Percentiles rank a stretch among this genome's conserved stretches.
These are phyloP conservation scores for Malacoraja senta DNA, from an alignment of 2,797 vertebrate species.

Conservation along the genomic window DNA sequence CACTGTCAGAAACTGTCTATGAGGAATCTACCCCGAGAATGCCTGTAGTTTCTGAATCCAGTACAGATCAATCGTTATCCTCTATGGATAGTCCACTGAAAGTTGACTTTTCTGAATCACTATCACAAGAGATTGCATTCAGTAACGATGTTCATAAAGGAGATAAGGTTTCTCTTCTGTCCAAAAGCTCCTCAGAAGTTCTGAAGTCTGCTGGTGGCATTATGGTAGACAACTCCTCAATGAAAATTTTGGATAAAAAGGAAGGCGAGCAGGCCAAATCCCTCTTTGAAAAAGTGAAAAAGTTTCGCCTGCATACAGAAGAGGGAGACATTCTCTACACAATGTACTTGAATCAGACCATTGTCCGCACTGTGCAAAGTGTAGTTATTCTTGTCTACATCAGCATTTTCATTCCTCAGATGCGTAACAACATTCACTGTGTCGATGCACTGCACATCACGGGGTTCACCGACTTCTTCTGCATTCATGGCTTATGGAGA, in stretches of 20 bases:
- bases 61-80: not conserved
- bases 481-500: slow-evolving; percentile 29
- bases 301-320: slow-evolving; percentile 33
- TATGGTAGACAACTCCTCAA: slow-evolving; percentile 2
- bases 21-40: slow-evolving; percentile 4
- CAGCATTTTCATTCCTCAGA: slow-evolving; percentile 30
- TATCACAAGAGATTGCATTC: slow-evolving; percentile 11
- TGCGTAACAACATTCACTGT: slow-evolving; percentile 11
- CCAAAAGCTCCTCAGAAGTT: not conserved
- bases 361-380: slow-evolving; percentile 36
- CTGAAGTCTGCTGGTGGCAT: slow-evolving; percentile 4
- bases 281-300: slow-evolving; percentile 30
- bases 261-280: slow-evolving; percentile 34
- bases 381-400: slow-evolving; percentile 38
- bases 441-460: slow-evolving; percentile 32
- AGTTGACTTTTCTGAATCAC: slow-evolving; percentile 15
- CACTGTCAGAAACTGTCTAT: slow-evolving; percentile 35
- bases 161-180: not conserved
- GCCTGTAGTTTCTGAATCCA: not conserved
- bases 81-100: not conserved
- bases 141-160: not conserved
- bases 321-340: slow-evolving; percentile 36
- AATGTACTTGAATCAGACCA: slow-evolving; percentile 34
- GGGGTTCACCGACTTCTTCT: slow-evolving; percentile 39
- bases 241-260: slow-evolving; percentile 33